These are phyloP conservation scores for Nyctalus aviator DNA, from an alignment of 2,797 vertebrate genomes.

Conservation along the genomic window DNA sequence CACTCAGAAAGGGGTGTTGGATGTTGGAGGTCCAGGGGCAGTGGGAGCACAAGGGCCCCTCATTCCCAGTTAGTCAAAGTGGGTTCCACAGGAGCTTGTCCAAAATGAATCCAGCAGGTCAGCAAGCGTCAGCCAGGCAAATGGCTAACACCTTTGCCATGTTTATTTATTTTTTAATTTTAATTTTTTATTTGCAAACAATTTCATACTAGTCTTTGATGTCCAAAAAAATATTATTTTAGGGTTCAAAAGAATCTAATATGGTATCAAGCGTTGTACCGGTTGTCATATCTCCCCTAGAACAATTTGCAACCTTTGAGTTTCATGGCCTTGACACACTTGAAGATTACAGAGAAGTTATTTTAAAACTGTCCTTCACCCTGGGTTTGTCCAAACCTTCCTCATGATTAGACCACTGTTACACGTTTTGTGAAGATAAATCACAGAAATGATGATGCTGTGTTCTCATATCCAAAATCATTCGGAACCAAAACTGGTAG, in stretches of 20 bases:
- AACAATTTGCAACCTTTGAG: not conserved
- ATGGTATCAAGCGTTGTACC: not conserved
- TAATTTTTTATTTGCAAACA: constrained; percentile 1
- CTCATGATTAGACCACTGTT: not conserved
- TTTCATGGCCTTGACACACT: not conserved
- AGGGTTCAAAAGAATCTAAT: not conserved
- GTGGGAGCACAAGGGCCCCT: not conserved
- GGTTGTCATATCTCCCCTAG: not conserved
- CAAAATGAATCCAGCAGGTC: not conserved
- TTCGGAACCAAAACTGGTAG: not conserved
- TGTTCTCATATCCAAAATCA: not conserved
- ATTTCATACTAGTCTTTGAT: not conserved
- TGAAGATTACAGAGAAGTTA: not conserved
- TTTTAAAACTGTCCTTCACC: not conserved
- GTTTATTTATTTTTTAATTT: not conserved
- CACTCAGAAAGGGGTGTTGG: not conserved
- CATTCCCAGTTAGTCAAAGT: not conserved
- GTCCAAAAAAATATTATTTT: not conserved
- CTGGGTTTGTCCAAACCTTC: not conserved
- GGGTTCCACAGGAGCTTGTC: not conserved
- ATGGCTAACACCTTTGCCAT: not conserved
- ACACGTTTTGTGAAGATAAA: not conserved
- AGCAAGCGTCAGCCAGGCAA: not conserved
- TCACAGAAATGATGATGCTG: not conserved
- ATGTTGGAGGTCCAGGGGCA: not conserved